Base-by-base conservation (phyloP, 2,797 vertebrate genomes). In the Anguilla obscura region DNA sequence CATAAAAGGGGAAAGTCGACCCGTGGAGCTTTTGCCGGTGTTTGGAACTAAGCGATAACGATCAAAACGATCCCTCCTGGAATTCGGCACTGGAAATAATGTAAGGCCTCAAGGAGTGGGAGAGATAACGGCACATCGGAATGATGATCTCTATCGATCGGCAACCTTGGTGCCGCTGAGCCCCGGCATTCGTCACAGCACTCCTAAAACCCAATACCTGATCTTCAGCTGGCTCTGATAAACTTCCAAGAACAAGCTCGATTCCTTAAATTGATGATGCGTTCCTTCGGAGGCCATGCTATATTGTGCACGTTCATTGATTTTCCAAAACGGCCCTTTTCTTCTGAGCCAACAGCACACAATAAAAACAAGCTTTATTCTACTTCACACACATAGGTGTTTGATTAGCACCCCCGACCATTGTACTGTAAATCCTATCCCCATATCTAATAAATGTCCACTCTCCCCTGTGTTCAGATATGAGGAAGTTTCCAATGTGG, bases 71-170 rank as follows among this genome's bases (percentile, higher is more conserved):
- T 85, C 92, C 85, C 79, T 82, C 89, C 90, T 90, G 91, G 93
- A 94, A 94, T 92, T 94, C 92, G 93, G 93, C 92, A 93, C 94
- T 92, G 92, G 93, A 94, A 96, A 95, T 95, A 96, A 96, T 94
- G 94, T 94, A 94, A 93, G 92, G 93, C 94, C 95, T 93, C 91
- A 88, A 92, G 92, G 91, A 54, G 91, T 90, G 92, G 90, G 94
- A 95, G 95, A 95, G 96, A 96, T 96, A 96, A 96, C 94, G 93
- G 95, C 95, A 95, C 95, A 96, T 95, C 95, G 94, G 93, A 92
- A 96, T 95, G 96, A 96, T 96, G 95, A 96, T 96, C 95, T 95
- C 95, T 95, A 96, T 96, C 94, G 95, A 96, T 96, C 94, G 90
- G 93, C 94, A 94, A 95, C 94, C 95, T 95, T 94, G 93, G 94